A percentile compares a stretch with the other conserved stretches of the same genome.
Evolutionary conservation across 2,797 vertebrate species (phyloP).

Genomic region (Triplophysa bombifrons): DNA sequence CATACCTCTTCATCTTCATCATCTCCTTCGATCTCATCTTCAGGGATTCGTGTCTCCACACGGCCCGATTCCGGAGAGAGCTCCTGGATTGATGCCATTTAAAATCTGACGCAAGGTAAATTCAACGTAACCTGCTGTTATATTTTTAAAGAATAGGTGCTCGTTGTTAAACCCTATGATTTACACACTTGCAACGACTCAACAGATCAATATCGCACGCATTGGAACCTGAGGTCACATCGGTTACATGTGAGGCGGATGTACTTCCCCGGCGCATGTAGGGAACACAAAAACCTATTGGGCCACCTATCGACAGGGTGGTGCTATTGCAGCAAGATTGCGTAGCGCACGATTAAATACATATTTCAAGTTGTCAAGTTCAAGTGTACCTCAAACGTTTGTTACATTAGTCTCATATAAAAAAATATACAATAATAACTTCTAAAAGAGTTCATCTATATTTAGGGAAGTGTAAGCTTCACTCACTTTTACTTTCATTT

Average conservation of each 20-base stretch:
- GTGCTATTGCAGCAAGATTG: slow-evolving; percentile 43
- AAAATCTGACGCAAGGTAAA: slow-evolving; percentile 12
- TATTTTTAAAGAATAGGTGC: neutral
- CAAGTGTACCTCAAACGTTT: neutral
- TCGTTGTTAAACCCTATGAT: neutral
- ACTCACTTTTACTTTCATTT: neutral
- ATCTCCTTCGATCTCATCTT: slow-evolving; percentile 79
- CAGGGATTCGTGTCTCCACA: slow-evolving; percentile 71
- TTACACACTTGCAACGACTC: neutral
- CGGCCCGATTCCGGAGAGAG: slow-evolving; percentile 76
- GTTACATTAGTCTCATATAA: neutral
- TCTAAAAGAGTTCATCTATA: neutral
- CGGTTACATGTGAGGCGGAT: slow-evolving; percentile 64
- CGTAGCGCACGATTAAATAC: neutral
- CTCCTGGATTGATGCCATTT: slow-evolving; percentile 76
- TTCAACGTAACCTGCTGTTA: neutral
- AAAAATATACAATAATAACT: neutral
- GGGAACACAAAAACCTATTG: neutral
- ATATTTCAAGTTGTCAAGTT: neutral
- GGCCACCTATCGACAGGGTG: slow-evolving; percentile 60
- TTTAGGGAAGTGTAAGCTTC: neutral
- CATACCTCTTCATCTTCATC: slow-evolving; percentile 81
- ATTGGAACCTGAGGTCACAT: slow-evolving; percentile 73
- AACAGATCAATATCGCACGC: slow-evolving; percentile 37
- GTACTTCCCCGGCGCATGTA: slow-evolving; percentile 40